Conservation (phyloP, 2,888 invertebrate species). For the Euproctis similis region DNA sequence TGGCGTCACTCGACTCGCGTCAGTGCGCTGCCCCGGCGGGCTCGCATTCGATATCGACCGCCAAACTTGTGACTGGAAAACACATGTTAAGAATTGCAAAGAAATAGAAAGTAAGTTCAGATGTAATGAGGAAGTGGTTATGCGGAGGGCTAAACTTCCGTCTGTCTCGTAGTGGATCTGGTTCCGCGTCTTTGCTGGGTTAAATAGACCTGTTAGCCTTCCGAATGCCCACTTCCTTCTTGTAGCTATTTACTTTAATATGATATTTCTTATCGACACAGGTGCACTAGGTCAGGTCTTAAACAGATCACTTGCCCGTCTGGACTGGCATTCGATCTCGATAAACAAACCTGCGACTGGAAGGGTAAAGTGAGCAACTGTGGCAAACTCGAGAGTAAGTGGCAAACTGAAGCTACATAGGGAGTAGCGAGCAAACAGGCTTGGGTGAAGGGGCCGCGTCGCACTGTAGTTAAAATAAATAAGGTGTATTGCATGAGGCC, state of each 20-base stretch:
- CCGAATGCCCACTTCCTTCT: slow-evolving; percentile 61
- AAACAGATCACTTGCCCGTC: slow-evolving; percentile 98
- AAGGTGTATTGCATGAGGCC: slow-evolving; percentile 72
- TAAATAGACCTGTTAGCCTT: slow-evolving; percentile 45
- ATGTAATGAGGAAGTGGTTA: slow-evolving; percentile 55
- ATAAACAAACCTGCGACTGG: slow-evolving; percentile 99
- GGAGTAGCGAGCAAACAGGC: slow-evolving; percentile 68
- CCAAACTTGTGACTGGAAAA: slow-evolving; percentile 97
- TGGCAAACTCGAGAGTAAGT: slow-evolving; percentile 98
- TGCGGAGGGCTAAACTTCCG: slow-evolving; percentile 63
- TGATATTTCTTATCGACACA: slow-evolving; percentile 77
- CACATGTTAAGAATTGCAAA: slow-evolving; percentile 97
- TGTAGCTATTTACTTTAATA: slow-evolving; percentile 54
- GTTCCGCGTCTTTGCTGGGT: slow-evolving; percentile 26
- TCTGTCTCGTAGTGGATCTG: slow-evolving; percentile 28
- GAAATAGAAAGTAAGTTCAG: slow-evolving; percentile 92
- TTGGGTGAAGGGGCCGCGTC: slow-evolving; percentile 73
- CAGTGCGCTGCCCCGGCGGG: slow-evolving; percentile 91
- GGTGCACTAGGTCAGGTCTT: slow-evolving; percentile 96
- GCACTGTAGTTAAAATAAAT: slow-evolving; percentile 53
- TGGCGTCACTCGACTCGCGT: slow-evolving; percentile 89
- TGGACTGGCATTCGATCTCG: slow-evolving; percentile 97
- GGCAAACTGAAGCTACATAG: slow-evolving; percentile 64
- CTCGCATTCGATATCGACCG: slow-evolving; percentile 95
- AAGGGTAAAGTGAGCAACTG: slow-evolving; percentile 98